Percentiles rank a stretch among this genome's conserved stretches.
phyloP scores from a whole-genome alignment of 2,888 invertebrate species.

The Kuschelorhynchus macadamiae region DNA sequence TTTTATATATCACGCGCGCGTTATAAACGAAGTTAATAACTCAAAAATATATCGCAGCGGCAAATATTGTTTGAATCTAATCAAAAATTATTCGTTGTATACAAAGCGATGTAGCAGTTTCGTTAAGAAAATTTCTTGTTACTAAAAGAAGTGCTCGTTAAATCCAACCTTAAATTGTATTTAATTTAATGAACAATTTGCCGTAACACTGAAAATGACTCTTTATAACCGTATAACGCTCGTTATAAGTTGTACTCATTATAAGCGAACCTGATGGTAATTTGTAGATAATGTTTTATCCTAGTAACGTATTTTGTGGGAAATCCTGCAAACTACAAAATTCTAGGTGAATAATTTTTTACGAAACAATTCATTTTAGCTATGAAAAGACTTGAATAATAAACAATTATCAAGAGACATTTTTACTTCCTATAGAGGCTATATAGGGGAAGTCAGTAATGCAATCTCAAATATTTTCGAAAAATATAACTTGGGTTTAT shows the following conservation, averaged over 20 bases:
- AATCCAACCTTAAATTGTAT: background rate
- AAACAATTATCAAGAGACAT: too few species aligned
- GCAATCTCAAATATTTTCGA: too few species aligned
- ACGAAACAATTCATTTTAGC: too few species aligned
- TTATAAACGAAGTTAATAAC: background rate
- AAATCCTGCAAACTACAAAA: too few species aligned
- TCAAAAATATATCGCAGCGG: background rate
- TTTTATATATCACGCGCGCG: background rate
- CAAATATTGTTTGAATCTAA: background rate
- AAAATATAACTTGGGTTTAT: too few species aligned
- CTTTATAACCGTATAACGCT: background rate
- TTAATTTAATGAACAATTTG: background rate
- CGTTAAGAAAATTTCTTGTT: background rate
- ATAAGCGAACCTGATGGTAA: background rate
- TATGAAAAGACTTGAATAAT: too few species aligned
- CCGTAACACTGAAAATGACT: background rate
- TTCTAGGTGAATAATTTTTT: too few species aligned
- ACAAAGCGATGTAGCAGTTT: background rate
- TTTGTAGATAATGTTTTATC: too few species aligned
- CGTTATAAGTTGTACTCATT: background rate
- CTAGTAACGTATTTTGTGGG: too few species aligned
- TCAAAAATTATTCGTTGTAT: background rate
- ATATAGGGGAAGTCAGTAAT: too few species aligned
- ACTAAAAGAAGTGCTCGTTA: background rate
- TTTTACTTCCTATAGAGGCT: too few species aligned